phyloP scores from a whole-genome alignment of 2,888 invertebrate genomes.

The Spilarctia lutea region DNA sequence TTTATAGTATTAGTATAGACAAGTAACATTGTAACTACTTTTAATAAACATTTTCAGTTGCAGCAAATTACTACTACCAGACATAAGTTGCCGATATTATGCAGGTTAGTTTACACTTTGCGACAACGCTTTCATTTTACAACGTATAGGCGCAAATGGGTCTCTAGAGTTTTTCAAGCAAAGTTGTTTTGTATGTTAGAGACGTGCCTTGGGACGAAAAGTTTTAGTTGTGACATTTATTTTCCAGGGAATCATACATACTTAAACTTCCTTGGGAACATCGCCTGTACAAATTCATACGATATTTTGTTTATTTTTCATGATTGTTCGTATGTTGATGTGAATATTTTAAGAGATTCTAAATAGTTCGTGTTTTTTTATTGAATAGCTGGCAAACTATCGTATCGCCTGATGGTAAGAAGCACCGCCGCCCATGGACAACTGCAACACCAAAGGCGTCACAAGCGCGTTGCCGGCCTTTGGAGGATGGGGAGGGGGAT shows the following conservation, averaged over 20 bases:
- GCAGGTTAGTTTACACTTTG: background rate
- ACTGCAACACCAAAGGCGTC: too few relatives aligned
- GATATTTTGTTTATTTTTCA: background rate
- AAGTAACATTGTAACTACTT: background rate
- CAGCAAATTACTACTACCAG: background rate
- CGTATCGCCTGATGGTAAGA: too few relatives aligned
- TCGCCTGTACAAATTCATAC: background rate
- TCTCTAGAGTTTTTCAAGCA: slow-evolving; percentile 7
- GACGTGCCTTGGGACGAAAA: background rate
- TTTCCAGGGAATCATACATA: background rate
- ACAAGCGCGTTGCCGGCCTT: too few relatives aligned
- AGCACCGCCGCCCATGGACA: too few relatives aligned
- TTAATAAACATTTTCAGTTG: background rate
- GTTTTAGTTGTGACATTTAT: background rate
- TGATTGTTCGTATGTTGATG: background rate
- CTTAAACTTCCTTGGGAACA: background rate
- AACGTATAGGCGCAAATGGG: slow-evolving; percentile 11
- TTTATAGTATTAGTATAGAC: too few relatives aligned
- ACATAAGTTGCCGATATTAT: background rate
- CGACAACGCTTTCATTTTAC: slow-evolving; percentile 3
- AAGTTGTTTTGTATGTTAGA: slow-evolving; percentile 3
- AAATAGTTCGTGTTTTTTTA: background rate
- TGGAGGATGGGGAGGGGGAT: too few relatives aligned
- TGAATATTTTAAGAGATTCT: background rate
- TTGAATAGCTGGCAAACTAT: too few relatives aligned